Evolutionary conservation across 2,113 vertebrate species (phyloP), one percentile per base, ranked within the genome.

Genomic region (Haemorhous mexicanus): DNA sequence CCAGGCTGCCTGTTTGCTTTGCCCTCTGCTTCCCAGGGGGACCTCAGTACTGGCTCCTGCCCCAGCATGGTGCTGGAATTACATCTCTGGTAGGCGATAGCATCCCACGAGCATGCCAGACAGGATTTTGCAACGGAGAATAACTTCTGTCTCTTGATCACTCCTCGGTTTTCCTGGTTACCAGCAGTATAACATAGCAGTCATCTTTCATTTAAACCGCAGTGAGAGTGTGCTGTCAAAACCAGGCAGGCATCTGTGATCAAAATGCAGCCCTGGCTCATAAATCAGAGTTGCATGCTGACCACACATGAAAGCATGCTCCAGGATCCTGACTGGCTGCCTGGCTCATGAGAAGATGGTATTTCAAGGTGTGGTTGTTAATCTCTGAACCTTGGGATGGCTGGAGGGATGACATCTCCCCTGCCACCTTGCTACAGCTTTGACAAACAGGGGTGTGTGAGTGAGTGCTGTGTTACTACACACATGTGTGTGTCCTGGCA

Each of bases 1-100:
- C 93, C 96, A 95, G 83, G 39, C 53, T 52, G 95, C 52, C 67
- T 73, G 75, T 76, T 96, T 94, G 86, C 81, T 87, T 93, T 97
- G 96, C 81, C 83, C 81, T n/a, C 24, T 41, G 89, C 88, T 91
- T 95, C 77, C 92, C 39, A 1, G 33, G 23, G 30, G 78, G 52
- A 73, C 22, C 58, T 67, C 70, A 77, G 79, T 32, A 16, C 86
- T 78, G 76, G 73, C 76, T 94, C 53, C 91, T 84, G 44, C 58
- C 88, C 93, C 67, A 11, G 23, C 23, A 44, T 47, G 33, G 22
- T 8, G 7, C 12, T 95, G 79, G 59, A 95, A 95, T 43, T 58
- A 64, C 91, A 92, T 81, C 73, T 68, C 35, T 1, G 0, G 55
- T 58, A 52, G 63, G 85, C 3, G 0, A 75, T 37, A 91, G 75